Conservation (phyloP, 2,113 vertebrate genomes). For the Phalacrocorax pelagicus region DNA sequence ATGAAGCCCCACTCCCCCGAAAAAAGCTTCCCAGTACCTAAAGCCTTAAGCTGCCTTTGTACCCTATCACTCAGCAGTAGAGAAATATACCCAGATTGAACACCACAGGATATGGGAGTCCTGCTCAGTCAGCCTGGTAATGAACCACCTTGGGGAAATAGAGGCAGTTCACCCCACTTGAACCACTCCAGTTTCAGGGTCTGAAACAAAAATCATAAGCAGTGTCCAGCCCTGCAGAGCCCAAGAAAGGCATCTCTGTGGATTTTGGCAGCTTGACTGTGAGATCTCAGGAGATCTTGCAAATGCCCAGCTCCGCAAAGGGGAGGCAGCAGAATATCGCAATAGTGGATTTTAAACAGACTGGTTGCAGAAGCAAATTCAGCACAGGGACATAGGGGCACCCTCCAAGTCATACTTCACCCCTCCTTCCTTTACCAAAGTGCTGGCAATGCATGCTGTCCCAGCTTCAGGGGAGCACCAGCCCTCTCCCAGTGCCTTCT, state of each 20-base stretch:
- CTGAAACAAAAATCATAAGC: neutral
- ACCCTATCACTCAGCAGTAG: neutral
- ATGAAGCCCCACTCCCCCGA: neutral
- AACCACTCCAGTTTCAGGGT: neutral
- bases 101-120: accelerated
- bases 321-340: neutral
- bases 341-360: neutral
- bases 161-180: neutral
- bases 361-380: neutral
- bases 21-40: neutral
- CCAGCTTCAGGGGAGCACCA: neutral
- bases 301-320: neutral
- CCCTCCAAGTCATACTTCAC: neutral
- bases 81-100: neutral
- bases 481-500: neutral
- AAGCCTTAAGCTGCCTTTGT: neutral
- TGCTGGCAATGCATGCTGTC: neutral
- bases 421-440: neutral
- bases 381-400: neutral
- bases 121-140: neutral
- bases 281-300: neutral
- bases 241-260: neutral
- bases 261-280: neutral
- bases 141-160: neutral
- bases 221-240: neutral